Conservation (phyloP, 2,113 vertebrate species). For the Peromyscus californicus region DNA sequence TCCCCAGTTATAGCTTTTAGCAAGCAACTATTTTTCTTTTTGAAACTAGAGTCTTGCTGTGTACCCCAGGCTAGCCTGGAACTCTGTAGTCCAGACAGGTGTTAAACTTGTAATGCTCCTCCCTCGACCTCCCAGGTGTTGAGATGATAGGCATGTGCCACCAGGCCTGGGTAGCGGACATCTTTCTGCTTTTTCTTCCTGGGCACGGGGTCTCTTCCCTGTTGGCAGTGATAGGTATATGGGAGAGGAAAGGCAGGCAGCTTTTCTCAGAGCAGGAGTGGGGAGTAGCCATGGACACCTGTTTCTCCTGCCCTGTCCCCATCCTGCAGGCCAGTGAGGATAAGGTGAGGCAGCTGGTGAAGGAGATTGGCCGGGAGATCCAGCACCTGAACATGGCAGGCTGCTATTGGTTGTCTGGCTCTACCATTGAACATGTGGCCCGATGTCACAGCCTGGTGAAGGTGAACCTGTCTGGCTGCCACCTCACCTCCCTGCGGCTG, state of each 20-base stretch:
- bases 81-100: not conserved
- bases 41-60: not conserved
- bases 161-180: not conserved
- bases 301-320: not conserved
- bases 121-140: not conserved
- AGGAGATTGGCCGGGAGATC: conserved; percentile 90
- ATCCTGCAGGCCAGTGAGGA: conserved; percentile 90
- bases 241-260: fast-evolving
- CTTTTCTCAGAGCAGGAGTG: not conserved
- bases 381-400: conserved; percentile 94
- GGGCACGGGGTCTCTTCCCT: not conserved
- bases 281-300: not conserved
- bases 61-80: not conserved
- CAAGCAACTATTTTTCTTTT: not conserved
- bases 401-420: conserved; percentile 95
- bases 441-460: conserved; percentile 93
- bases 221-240: fast-evolving
- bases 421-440: conserved; percentile 90
- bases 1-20: not conserved
- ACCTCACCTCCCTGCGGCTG: conserved; percentile 92
- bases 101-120: not conserved
- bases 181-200: fast-evolving
- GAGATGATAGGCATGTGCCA: not conserved
- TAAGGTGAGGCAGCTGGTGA: conserved; percentile 91
- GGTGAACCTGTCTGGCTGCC: conserved; percentile 95